These are phyloP conservation scores for Scomberomorus guttatus DNA, from an alignment of 2,797 vertebrate species.

Conservation along the genomic window DNA sequence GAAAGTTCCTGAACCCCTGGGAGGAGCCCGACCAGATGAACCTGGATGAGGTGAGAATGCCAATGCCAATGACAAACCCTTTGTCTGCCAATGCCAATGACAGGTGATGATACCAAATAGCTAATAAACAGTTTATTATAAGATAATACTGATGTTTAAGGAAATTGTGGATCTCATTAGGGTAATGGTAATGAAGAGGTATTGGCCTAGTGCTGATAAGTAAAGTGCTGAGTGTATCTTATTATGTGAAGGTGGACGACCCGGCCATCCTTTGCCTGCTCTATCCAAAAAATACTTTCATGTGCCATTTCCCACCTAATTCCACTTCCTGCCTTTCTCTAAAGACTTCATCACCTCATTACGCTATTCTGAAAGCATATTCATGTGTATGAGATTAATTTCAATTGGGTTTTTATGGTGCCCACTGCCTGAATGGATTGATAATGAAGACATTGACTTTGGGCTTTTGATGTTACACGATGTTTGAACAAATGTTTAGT, in stretches of 20 bases:
- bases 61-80: too few relatives aligned
- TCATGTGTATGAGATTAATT: constrained; percentile 55
- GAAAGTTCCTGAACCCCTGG: constrained; percentile 96
- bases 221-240: not conserved
- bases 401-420: constrained; percentile 56
- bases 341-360: constrained; percentile 64
- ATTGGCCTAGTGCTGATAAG: not conserved
- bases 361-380: constrained; percentile 56
- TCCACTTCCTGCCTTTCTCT: constrained; percentile 41
- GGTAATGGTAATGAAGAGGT: not conserved
- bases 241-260: constrained; percentile 32
- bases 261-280: constrained; percentile 12
- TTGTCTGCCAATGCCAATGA: too few relatives aligned
- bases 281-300: constrained; percentile 47
- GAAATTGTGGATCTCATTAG: not conserved
- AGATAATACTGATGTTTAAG: not conserved
- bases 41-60: constrained; percentile 92
- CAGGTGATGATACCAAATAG: not conserved
- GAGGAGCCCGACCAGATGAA: constrained; percentile 98
- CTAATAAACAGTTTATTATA: not conserved
- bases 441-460: constrained; percentile 45
- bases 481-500: constrained; percentile 16
- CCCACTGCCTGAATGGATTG: constrained; percentile 50
- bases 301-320: constrained; percentile 57
- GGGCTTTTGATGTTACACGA: constrained; percentile 19